Percentiles rank a stretch among this genome's conserved stretches.
Evolutionary conservation across 2,888 invertebrate species (phyloP).

Genomic region (Margaritifera margaritifera): DNA sequence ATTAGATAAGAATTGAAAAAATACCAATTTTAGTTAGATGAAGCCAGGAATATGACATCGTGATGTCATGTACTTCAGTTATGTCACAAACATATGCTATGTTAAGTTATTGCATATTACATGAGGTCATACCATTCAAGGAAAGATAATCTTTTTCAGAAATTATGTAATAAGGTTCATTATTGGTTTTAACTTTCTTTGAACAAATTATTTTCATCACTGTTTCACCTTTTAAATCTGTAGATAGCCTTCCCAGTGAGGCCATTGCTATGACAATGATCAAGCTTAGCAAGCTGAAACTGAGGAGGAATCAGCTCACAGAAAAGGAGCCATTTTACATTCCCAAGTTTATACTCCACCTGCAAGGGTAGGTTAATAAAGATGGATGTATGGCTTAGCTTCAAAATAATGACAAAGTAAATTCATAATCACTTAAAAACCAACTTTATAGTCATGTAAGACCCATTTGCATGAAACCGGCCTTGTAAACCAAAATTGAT

Average conservation of each 20-base stretch:
- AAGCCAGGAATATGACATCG: too few relatives aligned
- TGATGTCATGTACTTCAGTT: too few relatives aligned
- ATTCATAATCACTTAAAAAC: not conserved
- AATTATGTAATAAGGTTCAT: too few relatives aligned
- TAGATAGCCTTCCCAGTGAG: slow-evolving; percentile 59
- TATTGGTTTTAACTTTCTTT: not conserved
- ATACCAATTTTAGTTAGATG: too few relatives aligned
- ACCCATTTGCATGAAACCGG: not conserved
- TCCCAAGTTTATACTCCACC: slow-evolving; percentile 65
- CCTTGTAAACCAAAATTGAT: too few relatives aligned
- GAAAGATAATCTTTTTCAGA: too few relatives aligned
- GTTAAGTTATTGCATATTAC: too few relatives aligned
- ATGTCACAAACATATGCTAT: too few relatives aligned
- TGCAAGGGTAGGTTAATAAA: slow-evolving; percentile 51
- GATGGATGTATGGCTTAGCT: not conserved
- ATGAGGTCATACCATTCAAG: too few relatives aligned
- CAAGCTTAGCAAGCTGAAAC: slow-evolving; percentile 52
- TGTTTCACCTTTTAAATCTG: not conserved
- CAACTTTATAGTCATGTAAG: not conserved
- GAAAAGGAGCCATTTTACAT: slow-evolving; percentile 62
- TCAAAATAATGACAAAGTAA: not conserved
- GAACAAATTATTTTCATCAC: not conserved
- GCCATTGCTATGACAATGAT: slow-evolving; percentile 39
- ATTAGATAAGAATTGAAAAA: too few relatives aligned
- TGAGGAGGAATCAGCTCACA: slow-evolving; percentile 55